phyloP scores from a whole-genome alignment of 1,140 invertebrate genomes.

The Lepidurus couesii region DNA sequence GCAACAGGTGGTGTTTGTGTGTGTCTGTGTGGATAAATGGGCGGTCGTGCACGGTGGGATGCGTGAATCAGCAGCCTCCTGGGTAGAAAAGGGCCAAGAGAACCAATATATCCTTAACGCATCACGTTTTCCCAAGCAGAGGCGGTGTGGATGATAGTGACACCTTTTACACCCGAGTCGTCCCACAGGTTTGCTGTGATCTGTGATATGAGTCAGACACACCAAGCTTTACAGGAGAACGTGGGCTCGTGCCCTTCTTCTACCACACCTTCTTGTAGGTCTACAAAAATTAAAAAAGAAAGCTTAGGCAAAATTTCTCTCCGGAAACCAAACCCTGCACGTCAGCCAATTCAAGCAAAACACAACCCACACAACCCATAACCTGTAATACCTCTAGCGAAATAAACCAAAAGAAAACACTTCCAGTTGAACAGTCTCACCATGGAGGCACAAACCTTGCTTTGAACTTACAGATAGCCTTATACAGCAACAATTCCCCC shows the following conservation, averaged over 20 bases:
- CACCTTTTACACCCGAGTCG: not conserved
- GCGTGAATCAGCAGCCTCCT: not conserved
- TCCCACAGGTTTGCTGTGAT: not conserved
- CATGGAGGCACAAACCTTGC: not conserved
- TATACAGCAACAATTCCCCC: too few relatives aligned
- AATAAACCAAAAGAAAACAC: not conserved
- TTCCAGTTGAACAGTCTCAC: not conserved
- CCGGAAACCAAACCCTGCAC: not conserved
- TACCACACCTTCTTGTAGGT: not conserved
- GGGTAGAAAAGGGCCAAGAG: not conserved
- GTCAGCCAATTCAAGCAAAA: not conserved
- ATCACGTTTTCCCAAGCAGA: not conserved
- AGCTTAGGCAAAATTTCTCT: not conserved
- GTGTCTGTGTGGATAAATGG: not conserved
- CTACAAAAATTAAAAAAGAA: not conserved
- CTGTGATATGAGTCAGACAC: not conserved
- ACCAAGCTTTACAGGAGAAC: not conserved
- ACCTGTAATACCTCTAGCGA: not conserved
- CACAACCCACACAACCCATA: not conserved
- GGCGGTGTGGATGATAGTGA: not conserved
- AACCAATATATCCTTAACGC: not conserved
- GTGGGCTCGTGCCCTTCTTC: not conserved
- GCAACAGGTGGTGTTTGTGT: slow-evolving; percentile 15
- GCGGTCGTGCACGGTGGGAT: not conserved
- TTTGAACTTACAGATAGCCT: not conserved